Evolutionary conservation across 1,140 invertebrate species (phyloP).

Genomic region (Drosophila paulistorum): DNA sequence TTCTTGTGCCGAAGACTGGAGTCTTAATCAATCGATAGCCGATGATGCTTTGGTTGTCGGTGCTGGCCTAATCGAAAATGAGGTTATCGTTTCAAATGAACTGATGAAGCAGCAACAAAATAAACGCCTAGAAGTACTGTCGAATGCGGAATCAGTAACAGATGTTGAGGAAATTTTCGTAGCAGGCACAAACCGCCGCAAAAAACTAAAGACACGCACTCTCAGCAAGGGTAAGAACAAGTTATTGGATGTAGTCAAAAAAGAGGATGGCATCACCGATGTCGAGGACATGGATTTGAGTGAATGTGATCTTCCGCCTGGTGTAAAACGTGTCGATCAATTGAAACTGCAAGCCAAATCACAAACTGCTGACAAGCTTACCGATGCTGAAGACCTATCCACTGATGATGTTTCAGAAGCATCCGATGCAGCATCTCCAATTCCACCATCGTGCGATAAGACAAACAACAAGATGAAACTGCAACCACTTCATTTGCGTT

Average conservation of each 20-base stretch:
- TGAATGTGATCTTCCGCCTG: conserved; percentile 76
- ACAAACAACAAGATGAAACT: conserved; percentile 37
- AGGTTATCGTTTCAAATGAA: conserved; percentile 75
- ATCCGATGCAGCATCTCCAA: conserved; percentile 37
- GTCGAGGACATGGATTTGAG: conserved; percentile 84
- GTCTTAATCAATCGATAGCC: conserved; percentile 48
- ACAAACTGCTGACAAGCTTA: conserved; percentile 33
- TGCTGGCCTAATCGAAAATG: conserved; percentile 61
- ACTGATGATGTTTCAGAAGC: conserved; percentile 65
- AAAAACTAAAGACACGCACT: conserved; percentile 74
- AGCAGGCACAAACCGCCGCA: conserved; percentile 71
- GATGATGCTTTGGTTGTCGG: conserved; percentile 44
- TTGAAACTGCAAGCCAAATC: conserved; percentile 53
- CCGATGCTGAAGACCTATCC: conserved; percentile 70
- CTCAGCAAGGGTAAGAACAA: conserved; percentile 71
- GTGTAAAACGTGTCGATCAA: conserved; percentile 65
- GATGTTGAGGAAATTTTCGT: conserved; percentile 84
- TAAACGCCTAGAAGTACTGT: conserved; percentile 67
- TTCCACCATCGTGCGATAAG: conserved; percentile 27
- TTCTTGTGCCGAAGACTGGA: conserved; percentile 81
- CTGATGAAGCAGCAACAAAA: conserved; percentile 65
- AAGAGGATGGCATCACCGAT: conserved; percentile 83
- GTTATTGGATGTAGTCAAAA: conserved; percentile 57
- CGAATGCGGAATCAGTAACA: conserved; percentile 81
- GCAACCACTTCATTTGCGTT: conserved; percentile 48